A percentile compares a stretch with the other conserved stretches of the same genome.
phyloP scores from a whole-genome alignment of 2,888 invertebrate species.

The Phytoseiulus persimilis region DNA sequence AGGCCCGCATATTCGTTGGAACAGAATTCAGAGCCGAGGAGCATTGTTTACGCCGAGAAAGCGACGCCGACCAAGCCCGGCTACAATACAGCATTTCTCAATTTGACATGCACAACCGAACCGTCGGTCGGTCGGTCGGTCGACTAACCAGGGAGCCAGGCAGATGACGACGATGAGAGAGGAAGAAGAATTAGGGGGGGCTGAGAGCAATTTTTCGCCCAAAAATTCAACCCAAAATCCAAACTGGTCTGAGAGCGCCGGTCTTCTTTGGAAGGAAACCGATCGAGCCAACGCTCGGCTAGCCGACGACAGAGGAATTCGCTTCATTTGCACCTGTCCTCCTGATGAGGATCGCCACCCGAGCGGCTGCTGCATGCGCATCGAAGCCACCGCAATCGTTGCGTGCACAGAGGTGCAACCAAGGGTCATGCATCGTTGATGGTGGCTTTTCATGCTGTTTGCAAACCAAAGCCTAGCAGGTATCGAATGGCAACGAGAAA shows the following conservation, averaged over 20 bases:
- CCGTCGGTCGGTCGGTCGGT: too few relatives aligned
- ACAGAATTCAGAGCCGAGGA: background rate
- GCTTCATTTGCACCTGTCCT: background rate
- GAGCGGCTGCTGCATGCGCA: background rate
- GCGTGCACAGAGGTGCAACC: background rate
- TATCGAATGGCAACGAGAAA: background rate
- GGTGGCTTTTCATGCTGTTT: background rate
- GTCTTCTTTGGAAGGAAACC: background rate
- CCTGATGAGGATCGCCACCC: background rate
- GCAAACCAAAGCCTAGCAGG: background rate
- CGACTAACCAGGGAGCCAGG: background rate
- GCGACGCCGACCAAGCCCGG: background rate
- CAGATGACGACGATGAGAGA: background rate
- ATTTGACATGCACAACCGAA: background rate
- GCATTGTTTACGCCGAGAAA: constrained; percentile 5
- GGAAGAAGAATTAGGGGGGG: background rate
- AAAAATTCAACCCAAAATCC: background rate
- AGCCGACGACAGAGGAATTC: background rate
- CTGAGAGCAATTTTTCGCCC: background rate
- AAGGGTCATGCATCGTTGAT: background rate
- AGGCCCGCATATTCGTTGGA: background rate
- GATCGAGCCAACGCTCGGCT: background rate
- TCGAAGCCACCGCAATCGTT: background rate
- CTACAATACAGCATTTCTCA: background rate
- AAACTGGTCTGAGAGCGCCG: background rate